Base-by-base conservation (phyloP, 1,140 invertebrate species). In the Plutomurus gul region DNA sequence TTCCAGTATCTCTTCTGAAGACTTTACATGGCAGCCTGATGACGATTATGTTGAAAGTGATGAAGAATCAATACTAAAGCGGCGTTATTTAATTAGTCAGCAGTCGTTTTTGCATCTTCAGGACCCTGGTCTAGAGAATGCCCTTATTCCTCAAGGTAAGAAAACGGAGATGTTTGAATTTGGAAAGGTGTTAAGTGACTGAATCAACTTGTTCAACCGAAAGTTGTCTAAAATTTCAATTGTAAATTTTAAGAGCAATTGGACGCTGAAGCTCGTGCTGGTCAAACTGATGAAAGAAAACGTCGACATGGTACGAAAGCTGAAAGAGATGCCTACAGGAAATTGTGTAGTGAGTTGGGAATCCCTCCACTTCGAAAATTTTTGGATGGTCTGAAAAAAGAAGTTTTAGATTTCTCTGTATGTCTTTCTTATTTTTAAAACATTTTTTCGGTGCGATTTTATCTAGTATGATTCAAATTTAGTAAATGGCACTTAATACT, bases 51-150 rank as follows among this genome's bases (percentile, higher is more conserved):
- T 11, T 20, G 22, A 27, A n/a, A 37, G 20, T 18, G 51, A 65
- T 27, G 77, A 78, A 40, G 43, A 74, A 18, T 36, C 46, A 18
- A 20, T 60, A 56, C 71, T 46, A 39, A 20, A 46, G 10, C 27
- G 80, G 18, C 18, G 80, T 8, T 81, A 47, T 60, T 43, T 81
- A 20, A 8, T 81, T 11, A 74, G 73, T 13, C 36, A 25, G 8
- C 76, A 81, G 39, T 81, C 80, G 22, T 81, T 81, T 39, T 30
- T 39, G 7, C 39, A 78, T 10, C 72, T 81, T 39, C 7, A 37
- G 5, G 60, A 81, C 40, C 80, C 76, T 3, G 49, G 60, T 0
- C 47, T 81, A 8, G 74, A 71, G 8, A 60, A 72, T 30, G 80
- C 80, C 25, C 20, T 81, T 18, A 47, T 49, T 40, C 74, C 74